phyloP scores from a whole-genome alignment of 2,113 vertebrate species.

The Sarotherodon lohbergeri region DNA sequence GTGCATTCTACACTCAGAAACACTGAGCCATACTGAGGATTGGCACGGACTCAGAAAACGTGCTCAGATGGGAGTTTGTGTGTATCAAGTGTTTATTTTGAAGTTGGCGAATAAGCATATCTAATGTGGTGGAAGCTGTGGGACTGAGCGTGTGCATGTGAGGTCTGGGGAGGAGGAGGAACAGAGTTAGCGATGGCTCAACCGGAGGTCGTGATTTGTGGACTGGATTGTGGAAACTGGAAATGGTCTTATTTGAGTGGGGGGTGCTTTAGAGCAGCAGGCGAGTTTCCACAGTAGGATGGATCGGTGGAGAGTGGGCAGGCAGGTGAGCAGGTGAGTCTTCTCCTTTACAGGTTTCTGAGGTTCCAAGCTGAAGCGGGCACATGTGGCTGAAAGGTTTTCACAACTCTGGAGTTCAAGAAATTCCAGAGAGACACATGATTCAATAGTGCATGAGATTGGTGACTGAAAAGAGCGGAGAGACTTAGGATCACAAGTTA shows the following conservation, averaged over 20 bases:
- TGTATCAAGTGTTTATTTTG: background rate
- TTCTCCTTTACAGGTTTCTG: background rate
- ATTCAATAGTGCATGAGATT: background rate
- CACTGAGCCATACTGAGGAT: background rate
- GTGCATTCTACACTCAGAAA: background rate
- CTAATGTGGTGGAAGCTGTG: background rate
- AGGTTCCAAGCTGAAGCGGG: background rate
- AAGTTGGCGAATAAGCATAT: background rate
- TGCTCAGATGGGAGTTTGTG: accelerated
- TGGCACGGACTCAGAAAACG: background rate
- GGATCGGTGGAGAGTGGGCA: background rate
- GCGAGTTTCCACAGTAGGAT: background rate
- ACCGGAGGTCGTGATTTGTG: background rate
- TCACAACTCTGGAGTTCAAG: background rate
- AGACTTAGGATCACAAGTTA: background rate
- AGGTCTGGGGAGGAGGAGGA: background rate
- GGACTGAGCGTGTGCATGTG: accelerated
- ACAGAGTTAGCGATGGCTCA: background rate
- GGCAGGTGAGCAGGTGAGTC: background rate
- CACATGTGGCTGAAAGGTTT: background rate
- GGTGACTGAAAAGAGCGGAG: background rate
- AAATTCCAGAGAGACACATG: background rate
- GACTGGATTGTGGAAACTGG: background rate
- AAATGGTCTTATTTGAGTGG: background rate
- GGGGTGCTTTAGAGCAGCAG: background rate